phyloP scores from a whole-genome alignment of 2,888 invertebrate species.

The Aphrophora alni region DNA sequence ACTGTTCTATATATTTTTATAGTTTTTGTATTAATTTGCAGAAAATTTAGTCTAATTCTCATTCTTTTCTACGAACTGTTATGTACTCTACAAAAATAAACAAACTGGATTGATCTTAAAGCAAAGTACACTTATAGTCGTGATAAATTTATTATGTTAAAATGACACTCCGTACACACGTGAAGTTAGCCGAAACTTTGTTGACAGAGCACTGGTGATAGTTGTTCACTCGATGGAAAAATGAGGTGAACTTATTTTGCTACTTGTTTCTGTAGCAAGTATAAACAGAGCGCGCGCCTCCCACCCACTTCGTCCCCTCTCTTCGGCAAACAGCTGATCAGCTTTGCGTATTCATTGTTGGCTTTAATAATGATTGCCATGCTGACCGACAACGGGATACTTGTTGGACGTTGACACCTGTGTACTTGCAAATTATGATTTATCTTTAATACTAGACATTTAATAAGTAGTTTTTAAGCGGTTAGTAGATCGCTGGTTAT shows the following conservation, averaged over 20 bases:
- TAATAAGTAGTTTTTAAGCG: too few relatives aligned
- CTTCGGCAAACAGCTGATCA: background rate
- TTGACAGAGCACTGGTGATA: background rate
- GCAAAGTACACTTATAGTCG: too few relatives aligned
- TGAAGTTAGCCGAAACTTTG: too few relatives aligned
- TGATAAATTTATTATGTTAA: too few relatives aligned
- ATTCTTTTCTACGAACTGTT: background rate
- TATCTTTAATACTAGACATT: too few relatives aligned
- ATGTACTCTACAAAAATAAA: too few relatives aligned
- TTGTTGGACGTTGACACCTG: background rate
- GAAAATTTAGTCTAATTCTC: background rate
- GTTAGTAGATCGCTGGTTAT: too few relatives aligned
- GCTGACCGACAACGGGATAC: background rate
- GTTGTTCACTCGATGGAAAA: background rate
- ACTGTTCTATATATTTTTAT: background rate
- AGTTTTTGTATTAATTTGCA: background rate
- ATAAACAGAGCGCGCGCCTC: background rate
- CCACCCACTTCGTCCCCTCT: background rate
- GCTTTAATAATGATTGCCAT: background rate
- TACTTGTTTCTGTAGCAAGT: background rate
- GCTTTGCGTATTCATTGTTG: background rate
- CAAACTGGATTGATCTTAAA: too few relatives aligned
- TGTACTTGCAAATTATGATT: too few relatives aligned
- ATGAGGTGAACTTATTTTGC: background rate
- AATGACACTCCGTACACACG: too few relatives aligned